phyloP scores from a whole-genome alignment of 2,113 vertebrate genomes.

The Baryphthengus martii region DNA sequence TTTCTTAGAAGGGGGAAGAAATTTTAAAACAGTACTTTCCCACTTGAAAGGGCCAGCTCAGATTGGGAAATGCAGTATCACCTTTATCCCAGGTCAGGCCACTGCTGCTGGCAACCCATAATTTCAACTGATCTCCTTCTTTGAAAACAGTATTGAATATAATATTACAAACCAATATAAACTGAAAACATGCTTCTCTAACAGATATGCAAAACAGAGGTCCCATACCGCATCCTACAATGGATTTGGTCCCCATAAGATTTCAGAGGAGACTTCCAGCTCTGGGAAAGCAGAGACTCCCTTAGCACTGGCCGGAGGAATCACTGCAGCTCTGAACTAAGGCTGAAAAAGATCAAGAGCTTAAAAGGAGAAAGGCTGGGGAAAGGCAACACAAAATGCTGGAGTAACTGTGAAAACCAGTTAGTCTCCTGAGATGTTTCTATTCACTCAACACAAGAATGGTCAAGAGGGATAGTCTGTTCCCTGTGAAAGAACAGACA shows the following conservation, averaged over 20 bases:
- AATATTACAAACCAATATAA: background rate
- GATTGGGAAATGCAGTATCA: fast-evolving
- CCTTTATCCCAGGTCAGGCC: background rate
- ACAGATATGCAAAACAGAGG: background rate
- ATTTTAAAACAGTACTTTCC: background rate
- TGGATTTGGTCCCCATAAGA: background rate
- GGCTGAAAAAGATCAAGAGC: background rate
- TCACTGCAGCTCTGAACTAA: background rate
- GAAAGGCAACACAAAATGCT: background rate
- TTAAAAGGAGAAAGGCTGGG: background rate
- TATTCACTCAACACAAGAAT: background rate
- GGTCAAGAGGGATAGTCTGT: background rate
- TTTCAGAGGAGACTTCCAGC: background rate
- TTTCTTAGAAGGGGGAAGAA: background rate
- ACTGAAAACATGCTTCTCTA: background rate
- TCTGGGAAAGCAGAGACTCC: background rate
- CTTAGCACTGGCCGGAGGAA: background rate
- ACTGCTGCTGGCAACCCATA: background rate
- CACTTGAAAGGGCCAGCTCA: background rate
- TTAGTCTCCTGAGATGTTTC: background rate
- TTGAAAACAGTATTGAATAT: background rate
- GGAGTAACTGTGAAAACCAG: background rate
- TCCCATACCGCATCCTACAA: background rate
- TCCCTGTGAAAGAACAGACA: background rate
- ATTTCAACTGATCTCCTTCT: background rate